These are phyloP conservation scores for Diabrotica undecimpunctata DNA, from an alignment of 1,140 invertebrate species.

Conservation along the genomic window DNA sequence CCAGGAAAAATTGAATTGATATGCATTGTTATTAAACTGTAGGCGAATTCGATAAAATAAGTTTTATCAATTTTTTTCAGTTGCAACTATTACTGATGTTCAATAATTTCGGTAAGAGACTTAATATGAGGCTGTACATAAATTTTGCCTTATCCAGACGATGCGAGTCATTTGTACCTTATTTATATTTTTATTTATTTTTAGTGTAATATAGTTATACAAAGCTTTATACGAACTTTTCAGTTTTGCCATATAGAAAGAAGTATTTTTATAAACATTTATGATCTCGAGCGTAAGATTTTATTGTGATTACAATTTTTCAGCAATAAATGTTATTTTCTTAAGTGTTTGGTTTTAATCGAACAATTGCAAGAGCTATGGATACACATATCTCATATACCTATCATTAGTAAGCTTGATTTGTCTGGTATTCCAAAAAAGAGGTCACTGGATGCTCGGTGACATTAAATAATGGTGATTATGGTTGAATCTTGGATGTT, in stretches of 20 bases:
- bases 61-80: no score
- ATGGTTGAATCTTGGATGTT: no score
- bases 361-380: no score
- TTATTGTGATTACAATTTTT: conserved; percentile 29
- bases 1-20: no score
- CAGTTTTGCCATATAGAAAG: conserved; percentile 10
- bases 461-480: no score
- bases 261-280: conserved; percentile 32
- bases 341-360: not conserved
- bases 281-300: conserved; percentile 28
- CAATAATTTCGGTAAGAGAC: not conserved
- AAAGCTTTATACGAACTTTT: conserved; percentile 17
- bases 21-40: no score
- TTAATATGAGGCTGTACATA: conserved; percentile 7
- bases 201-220: conserved; percentile 30
- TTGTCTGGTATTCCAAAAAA: no score
- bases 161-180: conserved; percentile 39
- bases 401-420: no score
- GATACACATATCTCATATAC: no score
- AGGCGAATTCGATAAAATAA: no score
- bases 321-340: conserved; percentile 24
- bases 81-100: no score
- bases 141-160: conserved; percentile 3
- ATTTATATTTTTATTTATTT: conserved; percentile 29
- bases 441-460: no score